phyloP scores from a whole-genome alignment of 2,888 invertebrate genomes.

The Calameuta idolon region DNA sequence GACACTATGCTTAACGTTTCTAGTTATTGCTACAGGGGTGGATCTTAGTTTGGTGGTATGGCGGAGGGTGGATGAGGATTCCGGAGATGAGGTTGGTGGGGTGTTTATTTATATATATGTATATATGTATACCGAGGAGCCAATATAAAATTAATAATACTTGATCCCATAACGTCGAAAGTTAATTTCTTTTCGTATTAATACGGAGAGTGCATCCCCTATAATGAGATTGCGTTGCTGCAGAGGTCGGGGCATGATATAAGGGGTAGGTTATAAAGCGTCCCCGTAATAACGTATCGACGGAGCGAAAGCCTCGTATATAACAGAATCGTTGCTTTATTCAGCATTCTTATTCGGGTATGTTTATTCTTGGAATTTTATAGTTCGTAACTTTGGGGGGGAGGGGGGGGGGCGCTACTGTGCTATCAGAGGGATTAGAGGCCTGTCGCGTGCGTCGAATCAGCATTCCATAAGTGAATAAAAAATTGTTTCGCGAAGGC shows the following conservation, averaged over 20 bases:
- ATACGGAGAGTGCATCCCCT: slow-evolving; percentile 58
- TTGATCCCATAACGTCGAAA: slow-evolving; percentile 60
- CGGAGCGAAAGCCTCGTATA: slow-evolving; percentile 32
- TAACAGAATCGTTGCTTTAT: slow-evolving; percentile 11
- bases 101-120: not conserved
- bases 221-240: slow-evolving; percentile 57
- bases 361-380: not conserved
- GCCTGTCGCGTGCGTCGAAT: not conserved
- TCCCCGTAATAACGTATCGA: slow-evolving; percentile 55
- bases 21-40: slow-evolving; percentile 22
- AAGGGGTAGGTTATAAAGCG: slow-evolving; percentile 59
- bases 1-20: not conserved
- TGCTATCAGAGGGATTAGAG: not conserved
- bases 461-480: not conserved
- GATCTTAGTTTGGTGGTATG: not conserved
- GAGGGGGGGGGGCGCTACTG: not conserved
- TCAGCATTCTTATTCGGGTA: not conserved
- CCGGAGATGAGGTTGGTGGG: not conserved
- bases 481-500: not conserved
- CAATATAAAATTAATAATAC: slow-evolving; percentile 63
- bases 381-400: not conserved
- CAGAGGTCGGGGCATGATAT: slow-evolving; percentile 45
- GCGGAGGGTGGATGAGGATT: not conserved
- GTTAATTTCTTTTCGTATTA: slow-evolving; percentile 65
- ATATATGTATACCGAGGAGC: slow-evolving; percentile 30